Evolutionary conservation across 2,797 vertebrate species (phyloP).

Genomic region (Diglossa cyanea): DNA sequence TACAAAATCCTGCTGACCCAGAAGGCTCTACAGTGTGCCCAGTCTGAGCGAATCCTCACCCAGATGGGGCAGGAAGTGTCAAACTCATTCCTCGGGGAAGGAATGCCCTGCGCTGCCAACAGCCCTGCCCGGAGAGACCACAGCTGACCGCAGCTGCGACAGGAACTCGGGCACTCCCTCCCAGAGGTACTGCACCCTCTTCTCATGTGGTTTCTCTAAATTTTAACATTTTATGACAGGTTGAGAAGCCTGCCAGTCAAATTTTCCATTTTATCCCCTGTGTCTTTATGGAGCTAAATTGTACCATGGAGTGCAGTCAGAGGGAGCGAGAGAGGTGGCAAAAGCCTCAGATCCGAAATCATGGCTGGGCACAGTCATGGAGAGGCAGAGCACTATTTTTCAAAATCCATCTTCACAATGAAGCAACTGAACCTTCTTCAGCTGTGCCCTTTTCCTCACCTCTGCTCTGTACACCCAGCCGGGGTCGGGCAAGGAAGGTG

Average conservation of each 20-base stretch:
- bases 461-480: not conserved
- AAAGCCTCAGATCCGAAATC: not conserved
- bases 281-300: not conserved
- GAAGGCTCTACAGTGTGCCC: not conserved
- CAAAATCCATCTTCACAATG: not conserved
- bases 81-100: not conserved
- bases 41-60: fast-evolving
- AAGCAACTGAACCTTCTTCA: not conserved
- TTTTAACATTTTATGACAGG: not conserved
- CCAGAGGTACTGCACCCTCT: not conserved
- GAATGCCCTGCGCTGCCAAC: not conserved
- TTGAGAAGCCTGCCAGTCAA: not conserved
- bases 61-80: fast-evolving
- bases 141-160: not conserved
- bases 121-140: not conserved
- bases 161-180: not conserved
- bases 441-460: not conserved
- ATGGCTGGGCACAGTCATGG: not conserved
- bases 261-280: not conserved
- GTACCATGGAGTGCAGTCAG: not conserved
- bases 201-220: not conserved
- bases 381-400: not conserved
- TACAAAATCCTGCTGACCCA: not conserved
- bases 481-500: not conserved
- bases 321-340: not conserved